Conservation (phyloP, 23 tunicate species). For the Phallusia fumigata region DNA sequence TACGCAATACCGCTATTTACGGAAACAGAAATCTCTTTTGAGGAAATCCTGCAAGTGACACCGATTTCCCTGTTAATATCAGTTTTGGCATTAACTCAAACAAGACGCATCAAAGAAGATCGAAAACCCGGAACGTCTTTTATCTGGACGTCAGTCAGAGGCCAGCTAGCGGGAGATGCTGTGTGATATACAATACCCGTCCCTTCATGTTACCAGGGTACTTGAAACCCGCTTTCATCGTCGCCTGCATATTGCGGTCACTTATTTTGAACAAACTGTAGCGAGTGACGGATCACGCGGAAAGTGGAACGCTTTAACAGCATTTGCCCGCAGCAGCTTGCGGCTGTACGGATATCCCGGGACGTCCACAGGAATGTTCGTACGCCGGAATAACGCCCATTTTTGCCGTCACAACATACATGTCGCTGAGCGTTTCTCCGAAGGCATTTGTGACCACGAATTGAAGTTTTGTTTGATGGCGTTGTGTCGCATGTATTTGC, state of each 20-base stretch:
- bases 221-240: background rate
- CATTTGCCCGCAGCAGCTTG: background rate
- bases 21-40: too few species aligned
- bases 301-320: background rate
- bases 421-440: background rate
- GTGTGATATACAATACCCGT: background rate
- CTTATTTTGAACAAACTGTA: background rate
- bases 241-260: slow-evolving; percentile 1
- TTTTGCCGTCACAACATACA: background rate
- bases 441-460: background rate
- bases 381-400: background rate
- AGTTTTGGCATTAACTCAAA: too few species aligned
- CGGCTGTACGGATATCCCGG: background rate
- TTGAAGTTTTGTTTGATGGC: background rate
- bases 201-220: background rate
- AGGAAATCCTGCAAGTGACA: too few species aligned
- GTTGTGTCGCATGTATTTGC: too few species aligned
- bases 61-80: too few species aligned
- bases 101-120: too few species aligned
- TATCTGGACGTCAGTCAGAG: too few species aligned
- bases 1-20: too few species aligned
- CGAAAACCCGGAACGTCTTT: too few species aligned
- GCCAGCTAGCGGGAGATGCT: too few species aligned
- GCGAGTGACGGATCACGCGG: background rate
- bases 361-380: background rate